phyloP scores from a whole-genome alignment of 2,113 vertebrate genomes.

The Microcebus jonahi region DNA sequence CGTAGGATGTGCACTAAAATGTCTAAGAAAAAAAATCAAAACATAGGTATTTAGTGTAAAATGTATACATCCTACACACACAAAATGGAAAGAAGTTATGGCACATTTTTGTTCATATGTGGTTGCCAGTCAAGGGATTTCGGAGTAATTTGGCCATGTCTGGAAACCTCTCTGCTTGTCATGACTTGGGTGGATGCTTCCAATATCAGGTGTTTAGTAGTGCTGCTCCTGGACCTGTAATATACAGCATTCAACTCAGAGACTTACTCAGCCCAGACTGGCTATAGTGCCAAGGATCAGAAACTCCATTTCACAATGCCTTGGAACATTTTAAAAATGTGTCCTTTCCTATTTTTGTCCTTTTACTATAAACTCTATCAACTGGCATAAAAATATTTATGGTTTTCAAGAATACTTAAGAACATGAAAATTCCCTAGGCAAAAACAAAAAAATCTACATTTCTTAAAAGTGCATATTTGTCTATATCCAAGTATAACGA shows the following conservation, averaged over 20 bases:
- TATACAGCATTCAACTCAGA: not conserved
- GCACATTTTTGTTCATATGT: not conserved
- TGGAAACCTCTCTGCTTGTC: not conserved
- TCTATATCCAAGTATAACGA: too few relatives aligned
- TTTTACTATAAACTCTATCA: too few relatives aligned
- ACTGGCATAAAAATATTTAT: too few relatives aligned
- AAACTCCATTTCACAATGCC: not conserved
- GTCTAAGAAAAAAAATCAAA: not conserved
- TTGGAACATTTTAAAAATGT: not conserved
- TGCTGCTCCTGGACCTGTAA: not conserved
- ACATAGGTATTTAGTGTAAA: not conserved
- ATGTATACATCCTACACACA: too few relatives aligned
- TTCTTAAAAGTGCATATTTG: not conserved
- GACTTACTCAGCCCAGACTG: rapidly evolving
- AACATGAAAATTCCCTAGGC: not conserved
- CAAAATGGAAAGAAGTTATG: not conserved
- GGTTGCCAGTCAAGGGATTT: too few relatives aligned
- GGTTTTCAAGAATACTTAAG: not conserved
- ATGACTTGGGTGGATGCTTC: rapidly evolving
- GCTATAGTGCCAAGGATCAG: rapidly evolving
- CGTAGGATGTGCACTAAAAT: too few relatives aligned
- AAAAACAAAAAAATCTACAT: not conserved
- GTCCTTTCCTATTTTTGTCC: too few relatives aligned
- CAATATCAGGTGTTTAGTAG: not conserved
- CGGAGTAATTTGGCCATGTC: not conserved